phyloP scores from a whole-genome alignment of 1,140 invertebrate genomes.

The Drosophila sproati region DNA sequence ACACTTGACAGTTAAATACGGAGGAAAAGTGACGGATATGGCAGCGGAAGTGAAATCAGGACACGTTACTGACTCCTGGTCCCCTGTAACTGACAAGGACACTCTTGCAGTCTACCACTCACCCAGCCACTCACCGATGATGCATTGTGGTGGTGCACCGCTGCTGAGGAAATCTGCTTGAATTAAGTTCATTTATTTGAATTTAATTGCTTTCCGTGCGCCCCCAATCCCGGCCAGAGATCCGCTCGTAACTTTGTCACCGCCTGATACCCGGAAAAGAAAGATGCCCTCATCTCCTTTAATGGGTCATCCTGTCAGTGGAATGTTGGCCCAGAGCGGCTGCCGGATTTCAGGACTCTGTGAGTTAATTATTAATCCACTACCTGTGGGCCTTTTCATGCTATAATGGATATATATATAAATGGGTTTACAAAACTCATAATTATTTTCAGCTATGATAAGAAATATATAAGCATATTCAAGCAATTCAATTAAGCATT shows the following conservation, averaged over 20 bases:
- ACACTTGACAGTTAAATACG: slow-evolving; percentile 37
- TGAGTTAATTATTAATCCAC: too few relatives aligned
- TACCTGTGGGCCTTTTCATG: too few relatives aligned
- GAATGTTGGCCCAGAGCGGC: neutral
- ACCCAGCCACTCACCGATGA: slow-evolving; percentile 21
- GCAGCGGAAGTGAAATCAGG: slow-evolving; percentile 71
- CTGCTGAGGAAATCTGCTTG: slow-evolving; percentile 76
- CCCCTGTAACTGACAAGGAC: slow-evolving; percentile 50
- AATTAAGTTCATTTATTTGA: slow-evolving; percentile 79
- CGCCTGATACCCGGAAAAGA: neutral
- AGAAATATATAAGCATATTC: too few relatives aligned
- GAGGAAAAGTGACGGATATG: slow-evolving; percentile 52
- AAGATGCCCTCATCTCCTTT: too few relatives aligned
- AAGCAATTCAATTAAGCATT: too few relatives aligned
- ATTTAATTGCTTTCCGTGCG: slow-evolving; percentile 76
- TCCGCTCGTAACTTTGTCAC: slow-evolving; percentile 16
- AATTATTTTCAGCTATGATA: too few relatives aligned
- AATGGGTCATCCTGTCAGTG: neutral
- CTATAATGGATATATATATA: too few relatives aligned
- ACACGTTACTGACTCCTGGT: slow-evolving; percentile 49
- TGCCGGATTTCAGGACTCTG: too few relatives aligned
- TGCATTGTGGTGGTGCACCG: slow-evolving; percentile 33
- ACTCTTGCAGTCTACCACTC: slow-evolving; percentile 34
- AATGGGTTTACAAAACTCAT: too few relatives aligned
- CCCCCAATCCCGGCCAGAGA: slow-evolving; percentile 27